Evolutionary conservation across 2,888 invertebrate genomes (phyloP).

Genomic region (Himalopsyche anomala): DNA sequence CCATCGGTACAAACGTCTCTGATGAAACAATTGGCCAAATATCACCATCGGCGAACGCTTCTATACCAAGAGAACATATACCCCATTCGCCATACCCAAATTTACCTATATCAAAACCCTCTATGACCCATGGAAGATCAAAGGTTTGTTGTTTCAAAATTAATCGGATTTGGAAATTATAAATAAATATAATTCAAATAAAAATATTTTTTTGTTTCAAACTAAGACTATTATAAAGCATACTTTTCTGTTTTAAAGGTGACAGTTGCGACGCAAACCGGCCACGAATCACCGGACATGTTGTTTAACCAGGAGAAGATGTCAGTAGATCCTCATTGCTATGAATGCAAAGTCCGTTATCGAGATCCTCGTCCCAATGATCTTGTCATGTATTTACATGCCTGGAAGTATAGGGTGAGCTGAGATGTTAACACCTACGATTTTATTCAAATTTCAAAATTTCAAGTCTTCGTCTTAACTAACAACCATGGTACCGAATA

Average conservation of each 20-base stretch:
- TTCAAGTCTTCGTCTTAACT: too few species aligned
- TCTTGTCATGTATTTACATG: constrained; percentile 97
- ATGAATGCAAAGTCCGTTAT: constrained; percentile 94
- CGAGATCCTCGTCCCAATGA: constrained; percentile 94
- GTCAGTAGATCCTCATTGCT: constrained; percentile 90
- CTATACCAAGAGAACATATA: constrained; percentile 47
- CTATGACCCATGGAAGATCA: constrained; percentile 45
- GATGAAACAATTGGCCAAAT: constrained; percentile 35
- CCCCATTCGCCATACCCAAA: constrained; percentile 46
- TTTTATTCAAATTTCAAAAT: too few species aligned
- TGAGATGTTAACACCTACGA: neutral
- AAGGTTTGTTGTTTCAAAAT: constrained; percentile 47
- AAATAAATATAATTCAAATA: neutral
- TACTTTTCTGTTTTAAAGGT: constrained; percentile 73
- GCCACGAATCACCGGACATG: constrained; percentile 83
- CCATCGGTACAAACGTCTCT: constrained; percentile 11
- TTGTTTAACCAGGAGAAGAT: constrained; percentile 83
- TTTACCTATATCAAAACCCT: constrained; percentile 48
- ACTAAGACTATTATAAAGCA: too few species aligned
- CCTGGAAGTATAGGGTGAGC: constrained; percentile 91
- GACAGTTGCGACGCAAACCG: constrained; percentile 91
- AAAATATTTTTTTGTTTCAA: neutral
- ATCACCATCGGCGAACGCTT: neutral
- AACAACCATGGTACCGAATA: neutral
- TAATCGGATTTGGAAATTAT: neutral